These are phyloP conservation scores for Lepidocyrtinus sp. DNA, from an alignment of 2,888 invertebrate genomes.

Conservation along the genomic window DNA sequence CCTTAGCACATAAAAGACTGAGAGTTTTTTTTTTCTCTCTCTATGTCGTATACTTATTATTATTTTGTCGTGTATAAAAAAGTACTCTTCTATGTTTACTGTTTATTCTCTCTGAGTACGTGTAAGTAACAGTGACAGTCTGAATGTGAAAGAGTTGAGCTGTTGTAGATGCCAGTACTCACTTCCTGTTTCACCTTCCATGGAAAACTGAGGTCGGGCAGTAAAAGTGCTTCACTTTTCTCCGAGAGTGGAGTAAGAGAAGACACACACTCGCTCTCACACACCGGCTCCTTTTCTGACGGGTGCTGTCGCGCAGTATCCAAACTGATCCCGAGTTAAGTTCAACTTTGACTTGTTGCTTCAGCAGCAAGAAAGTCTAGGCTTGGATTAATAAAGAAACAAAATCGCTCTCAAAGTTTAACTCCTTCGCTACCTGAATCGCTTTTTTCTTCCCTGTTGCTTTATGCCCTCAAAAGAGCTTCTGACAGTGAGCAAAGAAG, in stretches of 20 bases:
- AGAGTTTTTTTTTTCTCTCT: too few relatives aligned
- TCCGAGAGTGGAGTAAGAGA: constrained; percentile 49
- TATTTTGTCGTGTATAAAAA: not conserved
- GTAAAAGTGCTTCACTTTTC: constrained; percentile 68
- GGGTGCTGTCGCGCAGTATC: not conserved
- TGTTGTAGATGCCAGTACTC: not conserved
- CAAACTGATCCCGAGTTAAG: too few relatives aligned
- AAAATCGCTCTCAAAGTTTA: too few relatives aligned
- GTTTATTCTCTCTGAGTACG: not conserved
- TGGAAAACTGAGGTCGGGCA: constrained; percentile 61
- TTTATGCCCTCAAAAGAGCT: constrained; percentile 42
- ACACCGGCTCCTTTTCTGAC: not conserved
- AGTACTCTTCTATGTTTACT: not conserved
- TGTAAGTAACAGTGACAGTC: not conserved
- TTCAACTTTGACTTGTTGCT: not conserved
- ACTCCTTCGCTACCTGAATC: constrained; percentile 1
- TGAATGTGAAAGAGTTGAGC: not conserved
- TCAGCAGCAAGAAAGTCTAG: too few relatives aligned
- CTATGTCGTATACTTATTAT: too few relatives aligned
- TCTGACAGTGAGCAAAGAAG: constrained; percentile 46
- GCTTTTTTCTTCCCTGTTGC: constrained; percentile 3
- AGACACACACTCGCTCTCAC: too few relatives aligned
- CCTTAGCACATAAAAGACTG: not conserved
- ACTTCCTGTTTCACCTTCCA: constrained; percentile 54
- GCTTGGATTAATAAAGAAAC: too few relatives aligned